phyloP scores from a whole-genome alignment of 1,140 invertebrate genomes.

The Formica selysi region DNA sequence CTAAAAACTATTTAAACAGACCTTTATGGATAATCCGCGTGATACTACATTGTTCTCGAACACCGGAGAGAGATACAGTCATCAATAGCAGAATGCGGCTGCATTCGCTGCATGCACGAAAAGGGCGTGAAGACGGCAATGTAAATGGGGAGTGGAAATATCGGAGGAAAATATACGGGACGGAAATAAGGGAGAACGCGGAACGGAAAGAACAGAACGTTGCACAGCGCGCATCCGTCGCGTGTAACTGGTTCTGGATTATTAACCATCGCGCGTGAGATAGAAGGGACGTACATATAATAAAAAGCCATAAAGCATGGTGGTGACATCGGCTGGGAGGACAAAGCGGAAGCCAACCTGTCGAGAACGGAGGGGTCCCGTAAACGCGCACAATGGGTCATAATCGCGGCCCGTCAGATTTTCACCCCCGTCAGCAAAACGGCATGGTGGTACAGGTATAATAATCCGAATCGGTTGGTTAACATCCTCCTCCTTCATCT shows the following conservation, averaged over 20 bases:
- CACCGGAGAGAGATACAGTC: background rate
- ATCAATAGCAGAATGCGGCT: constrained; percentile 8
- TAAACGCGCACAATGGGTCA: constrained; percentile 54
- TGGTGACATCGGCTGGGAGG: background rate
- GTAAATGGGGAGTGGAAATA: background rate
- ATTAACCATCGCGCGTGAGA: constrained; percentile 54
- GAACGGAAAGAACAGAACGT: background rate
- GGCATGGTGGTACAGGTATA: constrained; percentile 71
- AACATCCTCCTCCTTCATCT: background rate
- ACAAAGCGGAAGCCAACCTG: constrained; percentile 68
- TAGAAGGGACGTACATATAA: constrained; percentile 47
- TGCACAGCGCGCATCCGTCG: constrained; percentile 20
- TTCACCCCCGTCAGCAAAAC: constrained; percentile 56
- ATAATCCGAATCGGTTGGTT: constrained; percentile 75
- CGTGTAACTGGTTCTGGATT: constrained; percentile 63
- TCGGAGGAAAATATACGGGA: constrained; percentile 38
- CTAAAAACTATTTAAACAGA: background rate
- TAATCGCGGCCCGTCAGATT: constrained; percentile 48
- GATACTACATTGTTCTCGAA: background rate
- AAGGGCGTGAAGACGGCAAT: background rate
- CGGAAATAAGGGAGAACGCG: constrained; percentile 38
- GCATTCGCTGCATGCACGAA: background rate
- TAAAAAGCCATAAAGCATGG: constrained; percentile 70
- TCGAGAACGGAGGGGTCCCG: constrained; percentile 14
- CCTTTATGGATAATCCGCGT: background rate